Evolutionary conservation across 2,888 invertebrate genomes (phyloP), one percentile per base, ranked within the genome.

Genomic region (Sarcophaga subvicina): DNA sequence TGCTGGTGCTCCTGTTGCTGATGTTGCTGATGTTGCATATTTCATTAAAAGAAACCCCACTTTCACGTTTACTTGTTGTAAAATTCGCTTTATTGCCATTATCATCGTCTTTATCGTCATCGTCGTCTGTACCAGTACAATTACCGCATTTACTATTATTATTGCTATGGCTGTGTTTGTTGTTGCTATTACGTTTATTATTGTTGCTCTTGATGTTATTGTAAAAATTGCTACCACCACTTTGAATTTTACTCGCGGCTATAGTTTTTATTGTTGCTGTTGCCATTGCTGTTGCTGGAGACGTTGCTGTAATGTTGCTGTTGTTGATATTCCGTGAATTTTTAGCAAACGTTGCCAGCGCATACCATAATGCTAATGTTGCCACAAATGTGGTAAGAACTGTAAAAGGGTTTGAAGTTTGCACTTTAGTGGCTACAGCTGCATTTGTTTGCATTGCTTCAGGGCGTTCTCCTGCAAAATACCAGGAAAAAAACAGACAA

Each of bases 361-460:
- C 71, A 83, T 91, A 91, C 89, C 91, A 89, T 89, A 92, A 89
- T 88, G 91, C 89, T 89, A 92, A 90, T 88, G 91, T 90, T 78
- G 90, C 90, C 88, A 91, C 90, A 90, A 92, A 90, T 89, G 91
- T 90, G 90, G 90, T 92, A 90, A 92, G 89, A 89, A 91, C 90
- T 76, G 82, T 76, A 66, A 85, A 87, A 79, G 89, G 90, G 72
- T 91, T 89, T 87, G 90, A 77, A 73, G 89, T 90, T 75, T 88
- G 89, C 78, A 90, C 90, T 88, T 91, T 90, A 86, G 90, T 90
- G 82, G 96, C 96, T 87, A 95, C 95, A 90, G 96, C 96, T 87
- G 96, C 95, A 91, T 96, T 96, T 88, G 96, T 96, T 94, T 96
- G 96, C 96, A 96, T 96, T 78, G 96, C 96, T 90, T 96, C 96